These are phyloP conservation scores for Habrosyne pyritoides DNA, from an alignment of 2,888 invertebrate species.

Conservation along the genomic window DNA sequence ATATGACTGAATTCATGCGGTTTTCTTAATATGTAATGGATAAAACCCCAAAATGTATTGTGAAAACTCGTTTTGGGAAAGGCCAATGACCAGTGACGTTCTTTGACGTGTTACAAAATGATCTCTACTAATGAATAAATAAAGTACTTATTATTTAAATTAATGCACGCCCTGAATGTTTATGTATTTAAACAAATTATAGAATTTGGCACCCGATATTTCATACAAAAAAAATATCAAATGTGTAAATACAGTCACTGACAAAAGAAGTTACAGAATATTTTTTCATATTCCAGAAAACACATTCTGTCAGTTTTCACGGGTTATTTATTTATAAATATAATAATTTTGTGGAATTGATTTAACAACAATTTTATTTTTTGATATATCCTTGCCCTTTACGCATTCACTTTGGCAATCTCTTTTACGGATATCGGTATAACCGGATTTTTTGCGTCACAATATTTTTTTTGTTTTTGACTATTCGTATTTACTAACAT, in stretches of 20 bases:
- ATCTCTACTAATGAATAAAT: too few species aligned
- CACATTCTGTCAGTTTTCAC: too few species aligned
- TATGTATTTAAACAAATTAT: background rate
- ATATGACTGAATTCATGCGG: too few species aligned
- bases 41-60: background rate
- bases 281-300: too few species aligned
- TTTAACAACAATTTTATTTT: background rate
- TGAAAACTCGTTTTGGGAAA: background rate
- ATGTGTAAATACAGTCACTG: too few species aligned
- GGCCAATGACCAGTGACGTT: background rate
- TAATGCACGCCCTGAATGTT: too few species aligned
- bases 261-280: too few species aligned
- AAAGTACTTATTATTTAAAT: too few species aligned
- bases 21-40: background rate
- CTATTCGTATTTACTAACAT: background rate
- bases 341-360: background rate
- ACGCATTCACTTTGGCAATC: background rate
- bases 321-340: too few species aligned
- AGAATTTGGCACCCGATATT: too few species aligned
- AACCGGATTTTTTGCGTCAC: background rate
- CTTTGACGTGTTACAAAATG: background rate
- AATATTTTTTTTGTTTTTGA: background rate
- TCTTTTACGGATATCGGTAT: background rate
- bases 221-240: too few species aligned
- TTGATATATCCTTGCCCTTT: background rate